phyloP scores from a whole-genome alignment of 2,113 vertebrate species.

The Cariama cristata region DNA sequence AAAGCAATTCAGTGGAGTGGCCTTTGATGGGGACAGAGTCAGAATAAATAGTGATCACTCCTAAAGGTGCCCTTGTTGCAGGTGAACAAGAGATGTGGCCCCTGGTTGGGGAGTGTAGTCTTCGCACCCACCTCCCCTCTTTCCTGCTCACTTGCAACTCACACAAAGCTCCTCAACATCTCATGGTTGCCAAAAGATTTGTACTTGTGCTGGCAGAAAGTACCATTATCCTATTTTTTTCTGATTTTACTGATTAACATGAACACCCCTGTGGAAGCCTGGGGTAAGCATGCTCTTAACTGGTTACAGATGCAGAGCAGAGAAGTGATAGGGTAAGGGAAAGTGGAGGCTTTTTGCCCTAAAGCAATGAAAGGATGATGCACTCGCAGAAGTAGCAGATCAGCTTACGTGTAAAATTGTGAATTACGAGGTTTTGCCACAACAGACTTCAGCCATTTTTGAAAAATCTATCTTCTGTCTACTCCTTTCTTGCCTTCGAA shows the following conservation, averaged over 20 bases:
- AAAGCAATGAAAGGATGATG: not conserved
- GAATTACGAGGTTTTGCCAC: not conserved
- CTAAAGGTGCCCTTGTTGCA: not conserved
- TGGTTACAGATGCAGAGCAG: not conserved
- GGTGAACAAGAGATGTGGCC: not conserved
- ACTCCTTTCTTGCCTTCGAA: not conserved
- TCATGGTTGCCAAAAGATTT: not conserved
- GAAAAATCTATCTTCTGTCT: not conserved
- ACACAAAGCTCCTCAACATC: not conserved
- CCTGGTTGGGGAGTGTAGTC: not conserved
- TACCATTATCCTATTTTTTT: not conserved
- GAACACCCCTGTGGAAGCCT: not conserved
- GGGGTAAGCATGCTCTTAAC: not conserved
- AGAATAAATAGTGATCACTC: not conserved
- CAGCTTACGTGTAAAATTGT: not conserved
- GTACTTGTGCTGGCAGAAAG: not conserved
- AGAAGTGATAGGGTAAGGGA: not conserved
- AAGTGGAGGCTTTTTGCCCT: not conserved
- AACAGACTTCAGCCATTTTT: not conserved
- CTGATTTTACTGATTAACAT: not conserved
- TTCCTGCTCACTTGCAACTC: not conserved
- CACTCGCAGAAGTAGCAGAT: not conserved
- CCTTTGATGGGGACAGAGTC: not conserved
- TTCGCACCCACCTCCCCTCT: not conserved
- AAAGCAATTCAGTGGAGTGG: not conserved